Conservation (phyloP, 2,888 invertebrate species). For the Deilephila porcellus region DNA sequence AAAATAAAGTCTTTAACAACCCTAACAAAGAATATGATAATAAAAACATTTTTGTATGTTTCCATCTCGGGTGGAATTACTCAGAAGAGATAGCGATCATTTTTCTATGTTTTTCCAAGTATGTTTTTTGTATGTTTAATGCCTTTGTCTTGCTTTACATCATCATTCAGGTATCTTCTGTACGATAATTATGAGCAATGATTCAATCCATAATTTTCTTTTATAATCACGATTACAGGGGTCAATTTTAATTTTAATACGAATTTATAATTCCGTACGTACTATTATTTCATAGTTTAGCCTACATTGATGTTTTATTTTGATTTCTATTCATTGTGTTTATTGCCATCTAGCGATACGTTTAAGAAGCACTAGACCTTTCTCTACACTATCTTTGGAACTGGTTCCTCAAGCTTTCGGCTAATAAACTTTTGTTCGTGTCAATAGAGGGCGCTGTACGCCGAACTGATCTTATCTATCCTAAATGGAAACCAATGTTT, state of each 20-base stretch:
- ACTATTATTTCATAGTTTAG: not conserved
- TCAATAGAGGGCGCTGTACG: constrained; percentile 60
- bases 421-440: not conserved
- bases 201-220: not conserved
- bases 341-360: constrained; percentile 47
- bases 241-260: not conserved
- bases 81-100: constrained; percentile 39
- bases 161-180: not conserved
- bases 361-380: constrained; percentile 2
- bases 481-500: constrained; percentile 47
- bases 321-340: not conserved
- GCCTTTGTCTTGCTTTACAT: constrained; percentile 15
- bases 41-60: constrained; percentile 29
- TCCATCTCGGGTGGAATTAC: constrained; percentile 31
- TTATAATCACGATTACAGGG: not conserved
- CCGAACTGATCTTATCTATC: constrained; percentile 38
- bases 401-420: constrained; percentile 8
- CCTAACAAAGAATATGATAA: not conserved
- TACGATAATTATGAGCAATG: not conserved
- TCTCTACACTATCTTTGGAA: constrained; percentile 30
- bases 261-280: not conserved
- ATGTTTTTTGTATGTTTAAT: constrained; percentile 26
- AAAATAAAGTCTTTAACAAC: not conserved
- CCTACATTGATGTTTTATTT: not conserved
- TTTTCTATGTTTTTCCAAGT: constrained; percentile 35